phyloP scores from a whole-genome alignment of 2,888 invertebrate genomes.

The Stegophylla sp. region DNA sequence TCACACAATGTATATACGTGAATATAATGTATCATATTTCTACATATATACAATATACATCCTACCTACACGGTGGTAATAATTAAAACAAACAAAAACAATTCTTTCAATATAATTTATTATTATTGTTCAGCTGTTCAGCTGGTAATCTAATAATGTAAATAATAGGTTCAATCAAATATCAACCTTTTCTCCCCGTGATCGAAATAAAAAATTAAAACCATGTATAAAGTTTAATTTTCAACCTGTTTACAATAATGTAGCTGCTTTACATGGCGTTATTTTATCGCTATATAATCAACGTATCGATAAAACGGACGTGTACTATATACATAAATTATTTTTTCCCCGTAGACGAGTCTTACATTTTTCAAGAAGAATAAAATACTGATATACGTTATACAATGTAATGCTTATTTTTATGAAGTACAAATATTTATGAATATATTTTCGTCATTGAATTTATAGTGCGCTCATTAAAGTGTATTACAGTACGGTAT shows the following conservation, averaged over 20 bases:
- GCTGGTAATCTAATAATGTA: not conserved
- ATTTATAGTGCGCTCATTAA: not conserved
- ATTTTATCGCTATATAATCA: too few relatives aligned
- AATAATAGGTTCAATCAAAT: not conserved
- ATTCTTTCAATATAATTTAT: not conserved
- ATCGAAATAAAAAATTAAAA: not conserved
- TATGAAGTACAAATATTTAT: slow-evolving; percentile 18
- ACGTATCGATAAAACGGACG: too few relatives aligned
- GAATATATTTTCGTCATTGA: slow-evolving; percentile 18
- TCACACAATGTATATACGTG: too few relatives aligned
- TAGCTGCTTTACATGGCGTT: too few relatives aligned
- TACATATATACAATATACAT: too few relatives aligned
- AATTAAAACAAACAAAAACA: not conserved
- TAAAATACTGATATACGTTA: not conserved
- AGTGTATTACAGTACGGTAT: not conserved
- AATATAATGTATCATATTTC: too few relatives aligned
- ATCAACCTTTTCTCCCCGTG: not conserved
- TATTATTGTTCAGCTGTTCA: not conserved
- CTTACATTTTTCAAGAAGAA: too few relatives aligned
- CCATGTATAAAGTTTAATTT: not conserved
- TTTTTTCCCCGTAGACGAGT: too few relatives aligned
- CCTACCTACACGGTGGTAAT: too few relatives aligned
- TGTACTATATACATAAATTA: too few relatives aligned
- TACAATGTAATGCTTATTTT: too few relatives aligned
- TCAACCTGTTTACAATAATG: not conserved